Percentiles rank a stretch among this genome's conserved stretches.
These are phyloP conservation scores for Dasyornis broadbenti DNA, from an alignment of 2,113 vertebrate genomes.

Conservation along the genomic window DNA sequence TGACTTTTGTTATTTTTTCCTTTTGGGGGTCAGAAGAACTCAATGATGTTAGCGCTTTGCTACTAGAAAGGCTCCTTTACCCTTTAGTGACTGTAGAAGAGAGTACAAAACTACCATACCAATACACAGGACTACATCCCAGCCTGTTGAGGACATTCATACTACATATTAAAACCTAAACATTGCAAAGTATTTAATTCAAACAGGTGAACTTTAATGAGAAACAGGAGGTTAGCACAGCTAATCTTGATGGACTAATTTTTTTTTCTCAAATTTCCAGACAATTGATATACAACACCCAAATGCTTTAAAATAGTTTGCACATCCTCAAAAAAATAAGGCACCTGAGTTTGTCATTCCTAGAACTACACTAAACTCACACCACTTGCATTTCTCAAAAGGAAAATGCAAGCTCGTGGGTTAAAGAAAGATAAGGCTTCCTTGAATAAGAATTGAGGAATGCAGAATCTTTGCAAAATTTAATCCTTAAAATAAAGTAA, in stretches of 20 bases:
- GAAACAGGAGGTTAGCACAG: not conserved
- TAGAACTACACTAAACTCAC: not conserved
- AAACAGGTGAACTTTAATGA: not conserved
- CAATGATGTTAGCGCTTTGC: not conserved
- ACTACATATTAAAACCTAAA: not conserved
- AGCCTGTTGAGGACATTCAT: not conserved
- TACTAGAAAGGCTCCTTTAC: not conserved
- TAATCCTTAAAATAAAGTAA: not conserved
- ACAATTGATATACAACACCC: not conserved
- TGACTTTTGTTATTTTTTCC: not conserved
- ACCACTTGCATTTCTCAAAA: not conserved
- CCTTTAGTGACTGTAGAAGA: not conserved
- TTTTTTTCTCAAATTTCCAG: not conserved
- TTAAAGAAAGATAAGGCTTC: not conserved
- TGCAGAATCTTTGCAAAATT: not conserved
- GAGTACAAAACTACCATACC: rapidly evolving
- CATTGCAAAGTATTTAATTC: not conserved
- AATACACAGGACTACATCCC: not conserved
- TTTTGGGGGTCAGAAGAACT: not conserved
- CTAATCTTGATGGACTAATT: not conserved
- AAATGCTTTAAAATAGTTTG: not conserved
- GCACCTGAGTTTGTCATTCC: not conserved
- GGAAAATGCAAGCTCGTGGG: not conserved
- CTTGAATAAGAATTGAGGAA: not conserved
- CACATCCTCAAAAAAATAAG: not conserved